phyloP scores from a whole-genome alignment of 2,888 invertebrate genomes.

The Lottia scabra region DNA sequence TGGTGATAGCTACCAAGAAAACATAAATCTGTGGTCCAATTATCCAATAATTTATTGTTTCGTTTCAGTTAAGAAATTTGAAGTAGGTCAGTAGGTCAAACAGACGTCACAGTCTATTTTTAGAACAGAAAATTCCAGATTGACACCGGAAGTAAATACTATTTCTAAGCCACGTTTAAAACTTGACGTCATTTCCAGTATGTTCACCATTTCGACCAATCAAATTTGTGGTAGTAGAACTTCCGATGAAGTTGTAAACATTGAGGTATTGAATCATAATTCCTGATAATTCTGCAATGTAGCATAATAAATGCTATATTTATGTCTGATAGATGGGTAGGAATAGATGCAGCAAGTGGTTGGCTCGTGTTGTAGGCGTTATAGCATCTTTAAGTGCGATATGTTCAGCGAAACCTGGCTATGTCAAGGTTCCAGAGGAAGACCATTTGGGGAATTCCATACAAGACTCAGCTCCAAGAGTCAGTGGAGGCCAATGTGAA shows the following conservation, averaged over 20 bases:
- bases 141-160: background rate
- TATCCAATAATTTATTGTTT: no score
- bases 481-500: no score
- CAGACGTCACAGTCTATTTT: background rate
- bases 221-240: slow-evolving; percentile 2
- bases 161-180: no score
- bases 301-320: no score
- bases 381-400: slow-evolving; percentile 44
- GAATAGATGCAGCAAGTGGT: slow-evolving; percentile 40
- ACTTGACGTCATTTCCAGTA: slow-evolving; percentile 23
- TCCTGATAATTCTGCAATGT: slow-evolving; percentile 12
- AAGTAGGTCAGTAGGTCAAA: background rate
- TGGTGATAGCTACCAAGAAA: no score
- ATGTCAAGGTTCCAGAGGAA: no score
- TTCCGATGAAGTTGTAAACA: slow-evolving; percentile 13
- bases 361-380: slow-evolving; percentile 44
- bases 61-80: no score
- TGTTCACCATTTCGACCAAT: slow-evolving; percentile 15
- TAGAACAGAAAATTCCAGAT: slow-evolving; percentile 4
- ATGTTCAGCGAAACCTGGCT: slow-evolving; percentile 22
- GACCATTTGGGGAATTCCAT: no score
- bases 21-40: no score
- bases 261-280: background rate
- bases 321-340: slow-evolving; percentile 29
- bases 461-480: no score